Evolutionary conservation across 1,140 invertebrate genomes (phyloP).

Genomic region (Lasioglossum albipes): DNA sequence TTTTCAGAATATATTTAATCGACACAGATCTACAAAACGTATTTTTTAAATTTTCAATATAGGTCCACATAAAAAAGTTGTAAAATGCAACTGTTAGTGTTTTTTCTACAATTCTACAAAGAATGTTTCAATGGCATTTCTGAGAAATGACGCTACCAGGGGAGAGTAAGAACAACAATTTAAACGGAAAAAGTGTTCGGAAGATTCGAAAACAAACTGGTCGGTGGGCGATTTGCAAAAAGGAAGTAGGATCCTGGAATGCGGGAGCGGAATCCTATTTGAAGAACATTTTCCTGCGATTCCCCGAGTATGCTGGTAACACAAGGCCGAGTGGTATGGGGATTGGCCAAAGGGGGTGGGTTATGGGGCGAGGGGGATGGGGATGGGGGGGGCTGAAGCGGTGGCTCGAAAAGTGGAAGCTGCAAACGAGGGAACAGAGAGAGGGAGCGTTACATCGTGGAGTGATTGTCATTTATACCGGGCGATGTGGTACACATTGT

Average conservation of each 20-base stretch:
- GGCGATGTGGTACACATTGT: slow-evolving; percentile 72
- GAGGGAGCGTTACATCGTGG: slow-evolving; percentile 59
- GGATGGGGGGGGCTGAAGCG: not conserved
- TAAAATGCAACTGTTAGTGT: no score
- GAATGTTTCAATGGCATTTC: no score
- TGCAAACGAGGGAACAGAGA: slow-evolving; percentile 34
- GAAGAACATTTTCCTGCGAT: slow-evolving; percentile 13
- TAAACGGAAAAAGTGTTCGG: not conserved
- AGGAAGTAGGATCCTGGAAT: not conserved
- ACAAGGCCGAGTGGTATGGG: not conserved
- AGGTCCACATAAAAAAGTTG: no score
- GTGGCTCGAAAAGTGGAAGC: slow-evolving; percentile 7
- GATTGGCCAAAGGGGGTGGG: no score
- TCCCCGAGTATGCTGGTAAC: slow-evolving; percentile 9
- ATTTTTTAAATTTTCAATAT: no score
- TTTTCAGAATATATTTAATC: no score
- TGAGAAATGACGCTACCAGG: no score
- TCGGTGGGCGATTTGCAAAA: not conserved
- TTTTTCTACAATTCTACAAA: no score
- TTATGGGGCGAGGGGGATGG: no score
- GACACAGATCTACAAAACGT: no score
- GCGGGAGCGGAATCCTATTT: not conserved
- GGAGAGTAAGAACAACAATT: no score
- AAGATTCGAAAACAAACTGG: not conserved
- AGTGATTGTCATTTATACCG: slow-evolving; percentile 74